These are phyloP conservation scores for Platanista minor DNA, from an alignment of 2,113 vertebrate species.

Conservation along the genomic window DNA sequence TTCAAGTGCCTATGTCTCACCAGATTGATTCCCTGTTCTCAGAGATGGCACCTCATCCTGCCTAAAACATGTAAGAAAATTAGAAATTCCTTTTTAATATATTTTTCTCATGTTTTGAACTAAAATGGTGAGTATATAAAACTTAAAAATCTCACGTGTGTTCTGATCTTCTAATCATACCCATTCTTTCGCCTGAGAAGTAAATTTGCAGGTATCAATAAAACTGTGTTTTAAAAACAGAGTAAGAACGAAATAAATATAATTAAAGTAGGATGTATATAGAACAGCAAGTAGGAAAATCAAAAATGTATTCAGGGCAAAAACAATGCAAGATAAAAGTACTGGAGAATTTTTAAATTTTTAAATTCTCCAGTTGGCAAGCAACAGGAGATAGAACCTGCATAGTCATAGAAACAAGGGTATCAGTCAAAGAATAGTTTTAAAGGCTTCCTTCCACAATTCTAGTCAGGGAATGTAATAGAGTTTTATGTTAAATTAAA, in stretches of 20 bases:
- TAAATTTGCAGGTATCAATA: not conserved
- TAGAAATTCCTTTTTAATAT: not conserved
- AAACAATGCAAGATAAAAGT: not conserved
- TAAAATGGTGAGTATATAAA: not conserved
- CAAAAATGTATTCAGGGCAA: not conserved
- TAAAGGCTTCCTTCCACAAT: not conserved
- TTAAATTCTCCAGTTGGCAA: too few relatives aligned
- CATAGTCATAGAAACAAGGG: not conserved
- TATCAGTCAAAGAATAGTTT: not conserved
- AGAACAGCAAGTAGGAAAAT: not conserved
- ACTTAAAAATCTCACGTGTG: not conserved
- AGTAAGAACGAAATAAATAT: not conserved
- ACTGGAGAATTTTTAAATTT: not conserved
- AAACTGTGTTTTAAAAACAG: not conserved
- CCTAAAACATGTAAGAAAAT: not conserved
- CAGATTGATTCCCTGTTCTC: not conserved
- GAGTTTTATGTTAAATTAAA: not conserved
- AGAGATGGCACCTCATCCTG: not conserved
- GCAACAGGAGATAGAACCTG: not conserved
- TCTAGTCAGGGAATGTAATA: not conserved
- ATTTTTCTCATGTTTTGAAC: not conserved
- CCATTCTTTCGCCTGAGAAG: not conserved
- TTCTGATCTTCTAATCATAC: slow-evolving; percentile 9
- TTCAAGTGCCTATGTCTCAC: not conserved
- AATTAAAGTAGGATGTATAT: not conserved